phyloP scores from a whole-genome alignment of 2,797 vertebrate genomes.

The Lepidocolaptes lacrymiger region DNA sequence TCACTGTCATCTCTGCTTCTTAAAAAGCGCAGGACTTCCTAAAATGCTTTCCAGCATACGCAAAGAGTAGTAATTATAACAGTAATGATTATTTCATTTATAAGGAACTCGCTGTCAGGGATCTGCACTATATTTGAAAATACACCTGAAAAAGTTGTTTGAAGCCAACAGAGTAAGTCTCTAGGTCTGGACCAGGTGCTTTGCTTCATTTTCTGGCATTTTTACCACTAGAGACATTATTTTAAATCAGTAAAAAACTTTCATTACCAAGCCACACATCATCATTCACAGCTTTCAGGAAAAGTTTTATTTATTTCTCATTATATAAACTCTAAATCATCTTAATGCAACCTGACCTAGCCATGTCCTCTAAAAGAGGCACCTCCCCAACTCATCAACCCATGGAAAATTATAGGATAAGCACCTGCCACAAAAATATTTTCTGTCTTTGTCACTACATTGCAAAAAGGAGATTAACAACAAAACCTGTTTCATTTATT shows the following conservation, averaged over 20 bases:
- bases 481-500: constrained; percentile 16
- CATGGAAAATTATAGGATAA: constrained; percentile 55
- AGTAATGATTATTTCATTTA: constrained; percentile 8
- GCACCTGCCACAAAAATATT: constrained; percentile 47
- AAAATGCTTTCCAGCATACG: not conserved
- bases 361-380: not conserved
- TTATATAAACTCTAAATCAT: constrained; percentile 33
- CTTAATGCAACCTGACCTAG: constrained; percentile 30
- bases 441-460: constrained; percentile 31
- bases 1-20: constrained; percentile 15
- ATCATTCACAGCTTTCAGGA: constrained; percentile 3
- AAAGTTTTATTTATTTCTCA: constrained; percentile 28
- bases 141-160: not conserved
- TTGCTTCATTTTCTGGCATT: not conserved
- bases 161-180: not conserved
- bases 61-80: not conserved
- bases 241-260: not conserved
- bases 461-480: constrained; percentile 26
- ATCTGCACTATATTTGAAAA: not conserved
- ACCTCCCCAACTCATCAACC: constrained; percentile 8
- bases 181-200: not conserved
- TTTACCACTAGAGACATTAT: not conserved
- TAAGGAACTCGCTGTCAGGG: not conserved
- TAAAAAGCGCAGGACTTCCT: not conserved
- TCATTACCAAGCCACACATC: not conserved